Percentiles rank a stretch among this genome's conserved stretches.
Conservation (phyloP, 1,140 invertebrate genomes). For the Leptonema lineaticorne region DNA sequence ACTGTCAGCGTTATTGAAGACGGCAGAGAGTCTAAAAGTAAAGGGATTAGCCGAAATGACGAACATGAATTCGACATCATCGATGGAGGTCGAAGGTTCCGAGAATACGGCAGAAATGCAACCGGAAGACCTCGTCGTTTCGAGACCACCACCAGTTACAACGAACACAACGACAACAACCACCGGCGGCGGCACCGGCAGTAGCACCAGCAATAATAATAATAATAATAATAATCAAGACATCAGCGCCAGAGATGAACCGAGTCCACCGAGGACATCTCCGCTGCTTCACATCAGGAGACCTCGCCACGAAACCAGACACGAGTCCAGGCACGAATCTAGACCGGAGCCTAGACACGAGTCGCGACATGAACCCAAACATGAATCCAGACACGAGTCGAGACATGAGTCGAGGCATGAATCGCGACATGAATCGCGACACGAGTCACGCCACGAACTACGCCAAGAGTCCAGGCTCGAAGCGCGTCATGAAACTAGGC, state of each 20-base stretch:
- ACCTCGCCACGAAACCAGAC: slow-evolving; percentile 39
- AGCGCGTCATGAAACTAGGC: slow-evolving; percentile 42
- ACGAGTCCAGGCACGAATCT: slow-evolving; percentile 47
- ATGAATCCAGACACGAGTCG: slow-evolving; percentile 48
- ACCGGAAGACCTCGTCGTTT: slow-evolving; percentile 40
- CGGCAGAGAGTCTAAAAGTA: slow-evolving; percentile 88
- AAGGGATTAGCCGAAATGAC: slow-evolving; percentile 92
- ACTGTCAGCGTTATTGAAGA: slow-evolving; percentile 85
- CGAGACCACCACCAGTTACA: slow-evolving; percentile 22
- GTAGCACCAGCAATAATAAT: too few relatives aligned
- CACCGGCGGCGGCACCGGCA: slow-evolving; percentile 21
- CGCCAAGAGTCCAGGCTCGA: slow-evolving; percentile 48
- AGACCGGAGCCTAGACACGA: slow-evolving; percentile 44
- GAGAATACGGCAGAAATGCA: slow-evolving; percentile 28
- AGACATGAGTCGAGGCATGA: slow-evolving; percentile 45
- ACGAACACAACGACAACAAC: slow-evolving; percentile 37
- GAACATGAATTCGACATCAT: slow-evolving; percentile 65
- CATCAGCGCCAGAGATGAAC: slow-evolving; percentile 46
- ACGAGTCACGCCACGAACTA: slow-evolving; percentile 45
- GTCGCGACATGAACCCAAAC: slow-evolving; percentile 42
- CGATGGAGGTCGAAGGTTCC: slow-evolving; percentile 35
- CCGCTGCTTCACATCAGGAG: slow-evolving; percentile 52
- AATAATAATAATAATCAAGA: too few relatives aligned
- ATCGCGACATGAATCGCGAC: slow-evolving; percentile 44
- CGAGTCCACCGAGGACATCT: slow-evolving; percentile 54